Evolutionary conservation across 37 sponge, comb jelly and placozoan species (phyloP).

Genomic region (Hormiphora californensis): DNA sequence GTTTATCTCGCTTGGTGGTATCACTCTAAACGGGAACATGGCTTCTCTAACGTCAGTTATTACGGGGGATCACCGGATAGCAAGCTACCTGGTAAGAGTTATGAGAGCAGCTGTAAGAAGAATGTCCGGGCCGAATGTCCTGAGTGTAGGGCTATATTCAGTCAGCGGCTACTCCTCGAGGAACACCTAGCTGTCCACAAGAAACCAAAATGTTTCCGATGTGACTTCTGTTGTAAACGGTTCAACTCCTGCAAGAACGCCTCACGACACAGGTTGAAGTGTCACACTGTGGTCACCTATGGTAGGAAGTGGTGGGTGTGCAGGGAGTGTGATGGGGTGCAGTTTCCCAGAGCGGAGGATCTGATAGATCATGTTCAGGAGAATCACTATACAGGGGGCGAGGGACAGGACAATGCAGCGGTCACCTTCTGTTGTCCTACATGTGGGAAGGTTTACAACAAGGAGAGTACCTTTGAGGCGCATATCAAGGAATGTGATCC

Average conservation of each 20-base stretch:
- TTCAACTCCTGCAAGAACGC: conserved; percentile 54
- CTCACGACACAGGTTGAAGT: conserved; percentile 41
- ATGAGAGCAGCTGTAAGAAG: conserved; percentile 29
- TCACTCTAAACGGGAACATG: conserved; percentile 43
- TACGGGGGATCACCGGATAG: conserved; percentile 34
- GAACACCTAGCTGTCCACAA: background rate
- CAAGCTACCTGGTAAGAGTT: conserved; percentile 19
- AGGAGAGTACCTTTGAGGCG: conserved; percentile 8
- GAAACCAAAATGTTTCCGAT: conserved; percentile 41
- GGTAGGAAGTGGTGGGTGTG: conserved; percentile 21
- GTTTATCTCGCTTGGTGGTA: conserved; percentile 52
- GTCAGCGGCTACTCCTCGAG: conserved; percentile 31
- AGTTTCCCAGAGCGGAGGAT: conserved; percentile 36
- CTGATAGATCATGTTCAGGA: conserved; percentile 48
- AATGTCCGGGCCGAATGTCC: conserved; percentile 44
- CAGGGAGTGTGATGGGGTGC: conserved; percentile 6
- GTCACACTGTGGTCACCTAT: conserved; percentile 12
- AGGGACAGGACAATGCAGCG: background rate
- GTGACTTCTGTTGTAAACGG: conserved; percentile 48
- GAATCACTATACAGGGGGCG: no score
- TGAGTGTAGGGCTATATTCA: conserved; percentile 22
- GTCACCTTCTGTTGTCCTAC: conserved; percentile 37
- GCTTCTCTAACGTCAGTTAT: conserved; percentile 33
- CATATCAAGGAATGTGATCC: conserved; percentile 46
- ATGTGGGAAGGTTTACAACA: conserved; percentile 50